Base-by-base conservation (phyloP, 2,113 vertebrate genomes). In the human (Homo sapiens) region DNA sequence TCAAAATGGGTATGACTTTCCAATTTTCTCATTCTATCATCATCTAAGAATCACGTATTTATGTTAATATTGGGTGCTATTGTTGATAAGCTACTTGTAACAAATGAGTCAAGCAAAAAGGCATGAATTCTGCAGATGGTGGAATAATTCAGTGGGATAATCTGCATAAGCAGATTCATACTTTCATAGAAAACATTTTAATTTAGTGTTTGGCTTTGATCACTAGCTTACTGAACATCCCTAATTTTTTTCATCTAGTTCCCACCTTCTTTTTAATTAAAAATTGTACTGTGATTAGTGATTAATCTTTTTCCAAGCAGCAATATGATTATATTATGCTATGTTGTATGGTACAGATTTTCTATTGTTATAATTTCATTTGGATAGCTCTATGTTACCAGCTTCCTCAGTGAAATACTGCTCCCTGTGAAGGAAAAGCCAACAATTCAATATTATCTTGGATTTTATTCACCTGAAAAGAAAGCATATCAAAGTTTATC, bases 151-250 rank as follows among this genome's bases (percentile, higher is more conserved):
- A 84, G 78, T 75, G 86, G 93, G 97, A 98, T 98, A 97, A 98
- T 98, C 98, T 97, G 70, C 91, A 95, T 97, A 98, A 98, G 97
- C 89, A 97, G 98, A 97, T 98, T 97, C 97, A 90, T 93, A 93
- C 96, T 97, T 97, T 97, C 93, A 92, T 91, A 95, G 76, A 93
- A 97, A 97, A 97, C 95, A 97, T 97, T 98, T 98, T 98, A 98
- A 98, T 98, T 98, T 98, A 89, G 97, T 97, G 89, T 96, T 97
- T 95, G 95, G 81, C 88, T 98, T 93, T 96, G 70, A 96, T 97
- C 84, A 78, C 90, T 96, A 96, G 97, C 95, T 98, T 97, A 97
- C 85, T 76, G 90, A 93, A 97, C 93, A 96, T 97, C 85, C 82
- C 22, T 96, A 95, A 88, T 95, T 95, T 98, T 97, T 97, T 94